Evolutionary conservation across 2,888 invertebrate species (phyloP).

Genomic region (Galerucella pusilla): DNA sequence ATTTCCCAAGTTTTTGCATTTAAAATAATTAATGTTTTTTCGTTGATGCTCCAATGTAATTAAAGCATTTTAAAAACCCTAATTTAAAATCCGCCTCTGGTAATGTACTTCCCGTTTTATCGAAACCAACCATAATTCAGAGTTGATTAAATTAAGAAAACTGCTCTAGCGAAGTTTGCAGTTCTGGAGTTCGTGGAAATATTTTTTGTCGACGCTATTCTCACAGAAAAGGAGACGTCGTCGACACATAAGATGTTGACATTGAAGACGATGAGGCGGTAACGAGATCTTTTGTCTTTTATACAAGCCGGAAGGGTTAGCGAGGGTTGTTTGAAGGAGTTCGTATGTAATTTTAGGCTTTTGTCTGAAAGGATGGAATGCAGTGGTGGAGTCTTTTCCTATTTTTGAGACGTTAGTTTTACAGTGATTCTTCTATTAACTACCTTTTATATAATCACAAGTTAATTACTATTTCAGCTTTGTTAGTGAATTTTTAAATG

Average conservation of each 20-base stretch:
- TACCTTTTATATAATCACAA: no score
- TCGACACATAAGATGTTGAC: constrained; percentile 2
- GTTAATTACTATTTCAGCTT: no score
- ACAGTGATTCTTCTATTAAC: no score
- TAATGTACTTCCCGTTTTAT: constrained; percentile 22
- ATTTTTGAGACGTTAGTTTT: no score
- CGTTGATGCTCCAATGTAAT: neutral
- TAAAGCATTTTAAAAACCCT: neutral
- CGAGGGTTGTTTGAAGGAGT: constrained; percentile 16
- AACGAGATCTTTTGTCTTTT: constrained; percentile 61
- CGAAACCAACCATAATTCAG: constrained; percentile 51
- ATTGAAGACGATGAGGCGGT: constrained; percentile 29
- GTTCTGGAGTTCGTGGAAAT: constrained; percentile 51
- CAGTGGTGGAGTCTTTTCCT: neutral
- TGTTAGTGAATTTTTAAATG: no score
- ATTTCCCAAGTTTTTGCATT: no score
- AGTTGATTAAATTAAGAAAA: constrained; percentile 60
- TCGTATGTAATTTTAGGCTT: constrained; percentile 9
- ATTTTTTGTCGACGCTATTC: constrained; percentile 56
- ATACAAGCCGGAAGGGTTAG: constrained; percentile 58
- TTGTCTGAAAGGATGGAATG: constrained; percentile 6
- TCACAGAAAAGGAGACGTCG: constrained; percentile 5
- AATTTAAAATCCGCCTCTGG: constrained; percentile 13
- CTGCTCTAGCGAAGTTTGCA: constrained; percentile 47
- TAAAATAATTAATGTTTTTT: neutral